These are phyloP conservation scores for Cylindroiulus punctatus DNA, from an alignment of 2,888 invertebrate genomes.

Conservation along the genomic window DNA sequence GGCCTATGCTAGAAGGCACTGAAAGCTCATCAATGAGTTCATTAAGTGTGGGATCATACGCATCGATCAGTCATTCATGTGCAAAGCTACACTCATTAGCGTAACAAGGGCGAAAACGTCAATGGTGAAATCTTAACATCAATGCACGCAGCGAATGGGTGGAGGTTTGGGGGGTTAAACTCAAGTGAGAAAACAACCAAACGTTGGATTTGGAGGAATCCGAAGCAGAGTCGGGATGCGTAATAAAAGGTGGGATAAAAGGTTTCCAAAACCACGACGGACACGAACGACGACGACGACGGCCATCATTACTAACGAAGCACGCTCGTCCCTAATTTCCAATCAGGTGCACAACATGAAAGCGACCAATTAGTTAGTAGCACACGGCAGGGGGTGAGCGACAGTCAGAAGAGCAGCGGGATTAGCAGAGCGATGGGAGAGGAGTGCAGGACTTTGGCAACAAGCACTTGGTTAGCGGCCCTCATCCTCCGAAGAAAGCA, in stretches of 20 bases:
- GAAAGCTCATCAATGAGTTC: neutral
- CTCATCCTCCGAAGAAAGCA: neutral
- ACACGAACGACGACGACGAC: conserved; percentile 45
- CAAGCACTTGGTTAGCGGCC: neutral
- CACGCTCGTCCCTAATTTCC: conserved; percentile 39
- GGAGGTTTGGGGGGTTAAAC: neutral
- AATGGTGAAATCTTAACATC: neutral
- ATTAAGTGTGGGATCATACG: neutral
- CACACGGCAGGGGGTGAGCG: conserved; percentile 5
- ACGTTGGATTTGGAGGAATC: neutral
- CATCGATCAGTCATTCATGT: neutral
- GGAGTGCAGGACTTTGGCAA: neutral
- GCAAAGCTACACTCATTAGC: neutral
- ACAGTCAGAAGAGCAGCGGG: conserved; percentile 26
- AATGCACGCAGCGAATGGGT: neutral
- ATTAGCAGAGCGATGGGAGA: neutral
- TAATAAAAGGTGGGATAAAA: conserved; percentile 19
- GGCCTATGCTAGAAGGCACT: too few relatives aligned
- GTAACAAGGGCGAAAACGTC: neutral
- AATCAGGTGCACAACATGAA: conserved; percentile 42
- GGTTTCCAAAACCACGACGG: conserved; percentile 46
- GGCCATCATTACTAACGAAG: conserved; percentile 44
- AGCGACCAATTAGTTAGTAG: conserved; percentile 11
- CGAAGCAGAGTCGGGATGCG: conserved; percentile 34
- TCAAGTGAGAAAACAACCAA: conserved; percentile 22